Evolutionary conservation across 1,140 invertebrate genomes (phyloP), one percentile per base, ranked within the genome.

Genomic region (Sminthurinus signatus): DNA sequence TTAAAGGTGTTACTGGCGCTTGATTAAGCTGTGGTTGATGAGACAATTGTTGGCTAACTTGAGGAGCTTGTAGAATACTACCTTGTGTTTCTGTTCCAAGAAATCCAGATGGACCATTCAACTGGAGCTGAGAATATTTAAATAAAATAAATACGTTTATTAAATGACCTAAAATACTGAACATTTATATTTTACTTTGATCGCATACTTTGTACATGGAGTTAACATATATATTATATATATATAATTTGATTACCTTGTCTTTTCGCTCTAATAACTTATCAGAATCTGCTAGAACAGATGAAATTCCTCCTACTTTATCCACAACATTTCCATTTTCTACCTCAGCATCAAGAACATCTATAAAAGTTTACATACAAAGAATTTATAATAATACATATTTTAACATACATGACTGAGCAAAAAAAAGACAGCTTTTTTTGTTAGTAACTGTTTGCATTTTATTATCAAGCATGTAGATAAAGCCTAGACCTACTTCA

Each of bases 301-400:
- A 10, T 8, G 50, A 25, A n/a, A n/a, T n/a, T 8, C 28, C 31
- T 8, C 39, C 21, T 36, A 31, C 5, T 56, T 56, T 56, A 21
- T 56, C 54, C 15, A 56, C n/a, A 21, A 56, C 19, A n/a, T 12
- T 32, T 39, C 28, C 17, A 28, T 56, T 56, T 23, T 56, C 28
- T 8, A 56, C 25, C 23, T 56, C 54, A 21, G 54, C 36, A 42
- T 83, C 82, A 32, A 84, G 71, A 29, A 73, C 73, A 73, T 85
- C n/a, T n/a, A n/a, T n/a, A n/a, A n/a, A n/a, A n/a, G n/a, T n/a
- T n/a, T n/a, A n/a, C n/a, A n/a, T n/a, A n/a, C n/a, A n/a, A n/a
- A n/a, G n/a, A n/a, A n/a, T n/a, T n/a, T n/a, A n/a, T n/a, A n/a
- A n/a, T n/a, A n/a, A n/a, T n/a, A n/a, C n/a, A n/a, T n/a, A n/a